Conservation (phyloP, 2,797 vertebrate species). For the Eospalax fontanierii region DNA sequence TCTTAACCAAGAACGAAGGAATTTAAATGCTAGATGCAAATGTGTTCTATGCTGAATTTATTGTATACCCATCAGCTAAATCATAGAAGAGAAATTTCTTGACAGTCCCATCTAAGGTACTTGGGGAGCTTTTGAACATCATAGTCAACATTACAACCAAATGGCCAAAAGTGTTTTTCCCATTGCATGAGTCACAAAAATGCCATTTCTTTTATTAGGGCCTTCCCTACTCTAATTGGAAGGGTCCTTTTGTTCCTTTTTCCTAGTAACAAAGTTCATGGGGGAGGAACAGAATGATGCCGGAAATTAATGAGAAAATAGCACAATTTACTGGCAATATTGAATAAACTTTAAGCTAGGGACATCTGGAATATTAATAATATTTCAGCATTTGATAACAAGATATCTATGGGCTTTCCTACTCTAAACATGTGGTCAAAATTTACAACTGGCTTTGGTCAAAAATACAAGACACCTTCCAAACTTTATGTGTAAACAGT, state of each 20-base stretch:
- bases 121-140: neutral
- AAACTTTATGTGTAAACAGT: neutral
- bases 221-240: neutral
- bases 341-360: constrained; percentile 46
- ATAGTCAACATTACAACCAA: too few relatives aligned
- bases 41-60: constrained; percentile 29
- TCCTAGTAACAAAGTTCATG: neutral
- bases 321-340: constrained; percentile 61
- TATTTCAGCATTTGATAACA: constrained; percentile 43
- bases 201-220: neutral
- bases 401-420: neutral
- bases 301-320: constrained; percentile 67
- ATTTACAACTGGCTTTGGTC: neutral
- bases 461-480: constrained; percentile 26
- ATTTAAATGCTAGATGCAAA: constrained; percentile 2
- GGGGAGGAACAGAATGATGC: neutral
- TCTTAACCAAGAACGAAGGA: neutral
- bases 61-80: neutral
- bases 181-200: too few relatives aligned
- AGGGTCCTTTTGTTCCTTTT: neutral
- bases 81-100: neutral
- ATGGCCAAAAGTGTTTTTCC: too few relatives aligned
- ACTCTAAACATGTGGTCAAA: neutral
- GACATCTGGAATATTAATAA: neutral
- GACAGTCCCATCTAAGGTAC: constrained; percentile 8